Conservation (phyloP, 2,113 vertebrate species). For the Oryctolagus cuniculus region mOryCun1.1 NC_091447.1:7945001-7945500, state of each 20-base stretch:
- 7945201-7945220: neutral
- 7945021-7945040: neutral
- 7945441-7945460: constrained; percentile 47
- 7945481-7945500: constrained; percentile 27
- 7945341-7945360: constrained; percentile 67
- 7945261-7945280: constrained; percentile 31
- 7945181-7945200: neutral
- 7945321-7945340: constrained; percentile 41
- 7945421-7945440: constrained; percentile 63
- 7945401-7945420: constrained; percentile 73
- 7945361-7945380: constrained; percentile 67
- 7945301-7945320: constrained; percentile 53
- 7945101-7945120: neutral
- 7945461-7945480: constrained; percentile 71
- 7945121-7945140: neutral
- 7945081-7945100: neutral
- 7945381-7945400: constrained; percentile 78
- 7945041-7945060: neutral
- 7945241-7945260: neutral
- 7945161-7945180: neutral
- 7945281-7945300: constrained; percentile 48
- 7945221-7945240: neutral
- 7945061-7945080: constrained; percentile 29
- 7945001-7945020: neutral
- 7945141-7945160: neutral